These are phyloP conservation scores for Tragulus kanchil DNA, from an alignment of 2,113 vertebrate species.

Conservation along the genomic window DNA sequence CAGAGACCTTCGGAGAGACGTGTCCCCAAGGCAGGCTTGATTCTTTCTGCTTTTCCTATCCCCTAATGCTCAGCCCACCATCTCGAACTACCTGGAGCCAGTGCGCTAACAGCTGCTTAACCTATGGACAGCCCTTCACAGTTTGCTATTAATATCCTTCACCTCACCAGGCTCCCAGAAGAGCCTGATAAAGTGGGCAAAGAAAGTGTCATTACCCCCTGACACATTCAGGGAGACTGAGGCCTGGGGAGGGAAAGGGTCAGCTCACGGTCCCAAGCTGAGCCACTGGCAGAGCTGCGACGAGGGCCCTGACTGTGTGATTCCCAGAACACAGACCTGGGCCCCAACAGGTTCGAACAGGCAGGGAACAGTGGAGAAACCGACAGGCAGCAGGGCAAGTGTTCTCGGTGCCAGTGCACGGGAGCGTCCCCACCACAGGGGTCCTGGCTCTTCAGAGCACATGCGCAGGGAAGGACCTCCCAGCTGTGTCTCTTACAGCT, in stretches of 20 bases:
- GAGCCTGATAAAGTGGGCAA: neutral
- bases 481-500: neutral
- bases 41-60: neutral
- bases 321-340: neutral
- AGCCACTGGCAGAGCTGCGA: neutral
- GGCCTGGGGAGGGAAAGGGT: neutral
- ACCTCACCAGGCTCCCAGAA: neutral
- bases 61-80: fast-evolving
- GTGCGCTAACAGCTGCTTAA: fast-evolving
- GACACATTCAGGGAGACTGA: neutral
- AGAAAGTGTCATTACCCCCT: neutral
- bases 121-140: neutral
- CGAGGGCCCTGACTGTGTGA: neutral
- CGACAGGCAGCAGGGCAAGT: too few species aligned
- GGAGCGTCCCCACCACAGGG: neutral
- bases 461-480: neutral
- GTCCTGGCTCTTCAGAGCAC: neutral
- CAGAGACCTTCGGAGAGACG: neutral
- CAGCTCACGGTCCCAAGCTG: neutral
- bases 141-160: neutral
- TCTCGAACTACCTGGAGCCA: neutral
- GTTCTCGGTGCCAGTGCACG: neutral
- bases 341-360: neutral
- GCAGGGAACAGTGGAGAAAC: neutral
- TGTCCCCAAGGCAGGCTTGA: fast-evolving